Evolutionary conservation across 2,797 vertebrate genomes (phyloP).

Genomic region (Thaleichthys pacificus): DNA sequence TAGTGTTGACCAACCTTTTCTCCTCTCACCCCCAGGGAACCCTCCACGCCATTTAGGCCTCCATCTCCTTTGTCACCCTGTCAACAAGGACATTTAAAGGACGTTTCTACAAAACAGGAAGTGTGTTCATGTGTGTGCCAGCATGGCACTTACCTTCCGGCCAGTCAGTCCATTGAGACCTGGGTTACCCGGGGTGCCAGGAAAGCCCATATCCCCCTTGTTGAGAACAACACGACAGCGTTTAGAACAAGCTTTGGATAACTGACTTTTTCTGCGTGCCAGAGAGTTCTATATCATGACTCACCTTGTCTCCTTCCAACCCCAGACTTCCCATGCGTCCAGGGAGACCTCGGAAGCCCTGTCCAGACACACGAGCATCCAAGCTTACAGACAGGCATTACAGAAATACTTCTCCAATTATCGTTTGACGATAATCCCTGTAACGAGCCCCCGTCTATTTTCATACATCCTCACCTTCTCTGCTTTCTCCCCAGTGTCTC

Average conservation of each 20-base stretch:
- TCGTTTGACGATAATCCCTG: not conserved
- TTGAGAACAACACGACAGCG: not conserved
- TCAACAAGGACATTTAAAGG: slow-evolving; percentile 13
- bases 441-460: slow-evolving; percentile 1
- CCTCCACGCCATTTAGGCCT: slow-evolving; percentile 70
- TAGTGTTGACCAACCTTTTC: slow-evolving; percentile 74
- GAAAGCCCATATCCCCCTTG: slow-evolving; percentile 78
- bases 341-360: slow-evolving; percentile 83
- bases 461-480: slow-evolving; percentile 73
- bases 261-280: not conserved
- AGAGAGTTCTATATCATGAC: not conserved
- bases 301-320: slow-evolving; percentile 77
- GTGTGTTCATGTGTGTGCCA: not conserved
- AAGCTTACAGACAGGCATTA: not conserved
- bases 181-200: slow-evolving; percentile 75
- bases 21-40: slow-evolving; percentile 79
- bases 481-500: slow-evolving; percentile 78
- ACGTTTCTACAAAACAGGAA: no score
- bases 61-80: slow-evolving; percentile 80
- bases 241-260: not conserved
- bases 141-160: slow-evolving; percentile 72
- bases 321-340: slow-evolving; percentile 75
- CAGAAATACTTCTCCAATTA: not conserved
- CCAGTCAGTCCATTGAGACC: slow-evolving; percentile 76
- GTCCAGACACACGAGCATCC: not conserved